Evolutionary conservation across 2,888 invertebrate species (phyloP).

Genomic region (Azorinus chamasolen): DNA sequence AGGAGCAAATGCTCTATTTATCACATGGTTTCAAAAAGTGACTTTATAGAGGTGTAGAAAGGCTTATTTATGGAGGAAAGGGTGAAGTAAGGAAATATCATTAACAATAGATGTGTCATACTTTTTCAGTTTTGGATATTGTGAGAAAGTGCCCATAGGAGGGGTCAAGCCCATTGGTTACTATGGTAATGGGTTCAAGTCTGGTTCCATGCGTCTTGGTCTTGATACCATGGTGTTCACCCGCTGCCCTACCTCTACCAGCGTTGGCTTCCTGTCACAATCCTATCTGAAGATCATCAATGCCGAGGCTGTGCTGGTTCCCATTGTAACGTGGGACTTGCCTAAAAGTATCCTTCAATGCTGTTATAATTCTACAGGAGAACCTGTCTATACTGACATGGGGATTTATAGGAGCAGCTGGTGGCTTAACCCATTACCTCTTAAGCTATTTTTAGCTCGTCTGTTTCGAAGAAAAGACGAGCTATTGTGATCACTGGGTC

Average conservation of each 20-base stretch:
- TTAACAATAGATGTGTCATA: background rate
- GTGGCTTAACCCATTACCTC: too few species aligned
- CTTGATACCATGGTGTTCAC: slow-evolving; percentile 84
- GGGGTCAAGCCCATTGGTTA: slow-evolving; percentile 83
- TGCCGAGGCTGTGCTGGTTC: slow-evolving; percentile 83
- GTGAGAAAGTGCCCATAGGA: slow-evolving; percentile 75
- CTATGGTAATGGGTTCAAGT: slow-evolving; percentile 86
- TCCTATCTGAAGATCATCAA: slow-evolving; percentile 78
- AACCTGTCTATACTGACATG: too few species aligned
- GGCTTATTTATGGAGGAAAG: too few species aligned
- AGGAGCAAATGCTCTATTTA: too few species aligned
- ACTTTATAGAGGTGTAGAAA: too few species aligned
- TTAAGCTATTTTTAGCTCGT: too few species aligned
- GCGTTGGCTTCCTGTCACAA: slow-evolving; percentile 84
- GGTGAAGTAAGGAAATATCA: too few species aligned
- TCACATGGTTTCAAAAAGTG: too few species aligned
- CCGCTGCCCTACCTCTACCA: slow-evolving; percentile 66
- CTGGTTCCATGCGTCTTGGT: slow-evolving; percentile 85
- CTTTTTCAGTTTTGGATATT: slow-evolving; percentile 83
- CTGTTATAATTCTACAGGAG: too few species aligned
- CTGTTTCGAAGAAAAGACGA: too few species aligned
- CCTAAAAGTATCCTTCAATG: slow-evolving; percentile 79
- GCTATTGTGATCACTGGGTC: too few species aligned
- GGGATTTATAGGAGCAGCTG: too few species aligned
- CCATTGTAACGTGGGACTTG: slow-evolving; percentile 82